Conservation (phyloP, 2,797 vertebrate genomes). For the Loris lydekkerianus region DNA sequence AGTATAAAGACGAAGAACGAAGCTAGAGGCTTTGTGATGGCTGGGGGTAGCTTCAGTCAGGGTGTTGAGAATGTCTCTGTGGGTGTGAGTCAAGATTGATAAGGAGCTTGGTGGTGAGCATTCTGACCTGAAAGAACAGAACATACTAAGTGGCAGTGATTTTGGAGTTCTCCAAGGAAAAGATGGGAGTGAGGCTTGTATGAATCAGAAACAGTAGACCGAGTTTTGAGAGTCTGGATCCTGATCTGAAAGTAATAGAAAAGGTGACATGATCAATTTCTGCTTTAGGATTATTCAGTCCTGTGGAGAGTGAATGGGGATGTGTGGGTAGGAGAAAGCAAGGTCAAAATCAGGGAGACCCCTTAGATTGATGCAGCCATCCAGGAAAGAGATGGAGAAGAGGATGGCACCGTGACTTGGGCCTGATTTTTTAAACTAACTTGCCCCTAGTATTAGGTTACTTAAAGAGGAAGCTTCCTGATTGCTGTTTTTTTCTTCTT, state of each 20-base stretch:
- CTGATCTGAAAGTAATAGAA: background rate
- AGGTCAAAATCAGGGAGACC: background rate
- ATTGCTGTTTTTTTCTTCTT: background rate
- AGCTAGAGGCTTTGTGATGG: background rate
- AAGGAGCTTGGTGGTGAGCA: background rate
- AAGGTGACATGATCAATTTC: background rate
- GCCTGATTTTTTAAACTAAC: background rate
- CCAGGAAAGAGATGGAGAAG: background rate
- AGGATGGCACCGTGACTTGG: background rate
- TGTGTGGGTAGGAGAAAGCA: background rate
- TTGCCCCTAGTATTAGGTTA: background rate
- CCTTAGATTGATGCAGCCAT: background rate
- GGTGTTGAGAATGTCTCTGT: background rate
- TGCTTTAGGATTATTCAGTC: background rate
- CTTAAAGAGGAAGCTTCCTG: slow-evolving; percentile 42
- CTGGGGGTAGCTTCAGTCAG: background rate
- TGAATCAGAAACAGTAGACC: background rate
- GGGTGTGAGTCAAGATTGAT: background rate
- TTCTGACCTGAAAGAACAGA: background rate
- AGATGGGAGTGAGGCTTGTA: background rate
- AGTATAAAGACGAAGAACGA: background rate
- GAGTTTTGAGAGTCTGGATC: background rate
- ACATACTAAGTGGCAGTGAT: background rate
- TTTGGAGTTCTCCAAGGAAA: background rate
- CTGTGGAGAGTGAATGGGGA: background rate